Conservation (phyloP, 2,797 vertebrate species). For the Sebastes miniatus region DNA sequence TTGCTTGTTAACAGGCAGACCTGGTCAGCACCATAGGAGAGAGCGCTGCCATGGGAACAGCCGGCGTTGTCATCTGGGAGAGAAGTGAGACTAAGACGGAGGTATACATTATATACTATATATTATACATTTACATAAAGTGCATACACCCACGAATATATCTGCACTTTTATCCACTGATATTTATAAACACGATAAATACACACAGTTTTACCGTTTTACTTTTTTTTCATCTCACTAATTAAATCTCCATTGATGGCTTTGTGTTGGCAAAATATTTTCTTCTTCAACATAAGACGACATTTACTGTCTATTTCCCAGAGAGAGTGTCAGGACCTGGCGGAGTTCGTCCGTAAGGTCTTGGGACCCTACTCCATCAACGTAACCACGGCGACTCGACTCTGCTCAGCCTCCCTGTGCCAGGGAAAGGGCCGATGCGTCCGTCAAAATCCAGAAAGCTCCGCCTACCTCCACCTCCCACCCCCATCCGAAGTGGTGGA, state of each 20-base stretch:
- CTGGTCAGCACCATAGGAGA: conserved; percentile 86
- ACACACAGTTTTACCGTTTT: background rate
- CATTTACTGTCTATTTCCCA: conserved; percentile 38
- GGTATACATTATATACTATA: conserved; percentile 42
- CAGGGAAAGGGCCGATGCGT: conserved; percentile 83
- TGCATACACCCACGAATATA: background rate
- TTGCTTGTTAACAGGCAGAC: conserved; percentile 74
- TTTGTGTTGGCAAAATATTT: background rate
- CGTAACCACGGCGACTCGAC: conserved; percentile 81
- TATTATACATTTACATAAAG: background rate
- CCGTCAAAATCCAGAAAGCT: conserved; percentile 76
- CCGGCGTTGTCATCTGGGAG: conserved; percentile 84
- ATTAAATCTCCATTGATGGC: background rate
- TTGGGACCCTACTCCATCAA: conserved; percentile 84
- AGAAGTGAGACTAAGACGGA: conserved; percentile 74
- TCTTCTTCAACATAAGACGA: background rate
- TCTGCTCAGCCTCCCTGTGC: conserved; percentile 82
- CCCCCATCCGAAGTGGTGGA: conserved; percentile 48
- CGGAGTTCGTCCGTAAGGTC: conserved; percentile 75
- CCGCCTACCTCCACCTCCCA: conserved; percentile 81
- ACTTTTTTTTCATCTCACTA: background rate
- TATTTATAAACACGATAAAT: background rate
- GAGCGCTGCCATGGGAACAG: conserved; percentile 86
- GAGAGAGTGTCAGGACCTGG: conserved; percentile 84
- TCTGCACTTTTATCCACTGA: background rate